phyloP scores from a whole-genome alignment of 2,888 invertebrate species.

The Pecten maximus region DNA sequence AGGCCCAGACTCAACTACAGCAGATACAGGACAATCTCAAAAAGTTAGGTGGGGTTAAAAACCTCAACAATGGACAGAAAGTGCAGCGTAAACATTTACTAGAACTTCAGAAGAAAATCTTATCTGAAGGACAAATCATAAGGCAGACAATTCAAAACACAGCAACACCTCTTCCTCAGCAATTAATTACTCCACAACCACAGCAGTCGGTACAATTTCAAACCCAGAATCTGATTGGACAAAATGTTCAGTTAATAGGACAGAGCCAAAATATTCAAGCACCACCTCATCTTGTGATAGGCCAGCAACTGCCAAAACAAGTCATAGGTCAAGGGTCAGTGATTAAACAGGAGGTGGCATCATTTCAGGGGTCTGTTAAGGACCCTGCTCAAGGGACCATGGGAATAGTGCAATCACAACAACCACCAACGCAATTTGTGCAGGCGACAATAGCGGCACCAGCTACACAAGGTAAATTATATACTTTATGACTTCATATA shows the following conservation, averaged over 20 bases:
- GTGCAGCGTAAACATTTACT: constrained; percentile 86
- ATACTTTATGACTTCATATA: too few relatives aligned
- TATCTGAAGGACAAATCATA: constrained; percentile 88
- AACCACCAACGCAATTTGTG: constrained; percentile 10
- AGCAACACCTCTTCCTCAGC: constrained; percentile 65
- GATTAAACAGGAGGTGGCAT: background rate
- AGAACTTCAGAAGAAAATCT: constrained; percentile 88
- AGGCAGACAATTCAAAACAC: constrained; percentile 47
- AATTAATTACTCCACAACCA: constrained; percentile 52
- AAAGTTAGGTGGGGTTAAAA: constrained; percentile 85
- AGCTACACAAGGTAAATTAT: background rate
- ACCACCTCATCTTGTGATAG: constrained; percentile 5
- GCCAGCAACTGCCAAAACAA: constrained; percentile 33
- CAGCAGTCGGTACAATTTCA: constrained; percentile 68
- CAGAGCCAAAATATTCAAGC: constrained; percentile 39
- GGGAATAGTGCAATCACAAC: constrained; percentile 17
- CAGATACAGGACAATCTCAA: constrained; percentile 88
- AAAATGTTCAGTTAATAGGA: constrained; percentile 81
- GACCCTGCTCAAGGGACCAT: constrained; percentile 10
- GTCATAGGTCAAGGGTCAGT: constrained; percentile 35
- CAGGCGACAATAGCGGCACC: background rate
- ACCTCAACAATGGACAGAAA: constrained; percentile 84
- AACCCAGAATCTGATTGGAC: constrained; percentile 37
- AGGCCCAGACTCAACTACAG: constrained; percentile 76
- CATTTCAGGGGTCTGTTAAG: constrained; percentile 21